Percentiles rank a stretch among this genome's conserved stretches.
phyloP scores from a whole-genome alignment of 2,888 invertebrate species.

The Drosophila lutescens region DNA sequence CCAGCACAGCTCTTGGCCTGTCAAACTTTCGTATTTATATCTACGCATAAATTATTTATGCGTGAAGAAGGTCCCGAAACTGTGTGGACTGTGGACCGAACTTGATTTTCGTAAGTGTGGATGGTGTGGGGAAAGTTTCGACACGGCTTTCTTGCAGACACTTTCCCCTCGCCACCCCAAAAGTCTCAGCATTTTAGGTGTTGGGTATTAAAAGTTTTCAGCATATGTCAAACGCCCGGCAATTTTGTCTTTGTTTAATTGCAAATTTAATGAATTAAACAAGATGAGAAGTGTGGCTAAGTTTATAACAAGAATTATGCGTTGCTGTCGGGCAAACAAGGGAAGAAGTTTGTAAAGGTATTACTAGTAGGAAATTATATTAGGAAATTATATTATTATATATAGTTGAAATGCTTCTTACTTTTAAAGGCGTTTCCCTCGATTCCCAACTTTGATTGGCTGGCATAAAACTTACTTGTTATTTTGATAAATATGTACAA shows the following conservation, averaged over 20 bases:
- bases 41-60: slow-evolving; percentile 75
- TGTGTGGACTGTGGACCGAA: slow-evolving; percentile 22
- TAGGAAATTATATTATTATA: no score
- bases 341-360: neutral
- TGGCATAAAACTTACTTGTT: no score
- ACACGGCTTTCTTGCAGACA: neutral
- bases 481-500: no score
- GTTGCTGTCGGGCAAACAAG: neutral
- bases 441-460: no score
- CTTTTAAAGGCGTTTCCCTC: no score
- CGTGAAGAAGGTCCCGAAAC: slow-evolving; percentile 43
- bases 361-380: no score
- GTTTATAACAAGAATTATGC: slow-evolving; percentile 8
- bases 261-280: slow-evolving; percentile 34
- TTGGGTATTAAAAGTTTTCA: slow-evolving; percentile 61
- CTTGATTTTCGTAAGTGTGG: slow-evolving; percentile 46
- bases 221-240: slow-evolving; percentile 30
- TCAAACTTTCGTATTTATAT: slow-evolving; percentile 71
- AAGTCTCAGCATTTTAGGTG: slow-evolving; percentile 1
- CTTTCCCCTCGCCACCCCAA: neutral
- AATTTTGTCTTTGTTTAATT: slow-evolving; percentile 18
- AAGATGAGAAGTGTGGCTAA: neutral
- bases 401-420: no score
- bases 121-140: slow-evolving; percentile 29
- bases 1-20: slow-evolving; percentile 31